Conservation (phyloP, 2,888 invertebrate species). For the Tineola bisselliella region DNA sequence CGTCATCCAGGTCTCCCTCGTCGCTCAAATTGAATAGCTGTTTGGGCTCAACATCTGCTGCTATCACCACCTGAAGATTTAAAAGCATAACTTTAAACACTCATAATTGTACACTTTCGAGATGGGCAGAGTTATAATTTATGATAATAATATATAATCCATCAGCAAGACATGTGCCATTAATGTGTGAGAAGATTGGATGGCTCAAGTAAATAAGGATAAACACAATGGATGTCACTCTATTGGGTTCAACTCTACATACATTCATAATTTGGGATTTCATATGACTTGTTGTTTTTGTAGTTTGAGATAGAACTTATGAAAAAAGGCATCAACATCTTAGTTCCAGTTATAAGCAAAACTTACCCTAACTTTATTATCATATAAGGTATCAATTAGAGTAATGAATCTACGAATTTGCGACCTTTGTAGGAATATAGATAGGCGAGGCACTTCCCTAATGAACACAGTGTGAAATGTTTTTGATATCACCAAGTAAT, state of each 20-base stretch:
- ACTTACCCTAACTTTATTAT: constrained; percentile 81
- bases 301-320: no score
- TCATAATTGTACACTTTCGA: no score
- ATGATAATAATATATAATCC: no score
- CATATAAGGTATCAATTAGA: constrained; percentile 95
- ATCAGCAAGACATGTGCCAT: no score
- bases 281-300: no score
- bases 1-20: constrained; percentile 72
- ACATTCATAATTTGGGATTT: no score
- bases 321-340: no score
- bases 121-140: no score
- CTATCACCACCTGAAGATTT: constrained; percentile 77
- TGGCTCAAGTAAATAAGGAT: no score
- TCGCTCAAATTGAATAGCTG: constrained; percentile 74
- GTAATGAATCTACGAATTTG: constrained; percentile 95
- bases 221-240: no score
- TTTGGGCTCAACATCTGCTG: constrained; percentile 80
- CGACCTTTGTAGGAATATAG: constrained; percentile 76
- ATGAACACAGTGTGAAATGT: constrained; percentile 96
- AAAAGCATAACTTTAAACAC: not conserved
- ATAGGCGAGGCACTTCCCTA: constrained; percentile 86
- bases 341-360: not conserved
- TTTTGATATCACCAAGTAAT: constrained; percentile 92
- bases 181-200: no score
- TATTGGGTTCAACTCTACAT: no score